A percentile compares a stretch with the other conserved stretches of the same genome.
These are phyloP conservation scores for Oncorhynchus masou DNA, from an alignment of 2,113 vertebrate species.

Conservation along the genomic window DNA sequence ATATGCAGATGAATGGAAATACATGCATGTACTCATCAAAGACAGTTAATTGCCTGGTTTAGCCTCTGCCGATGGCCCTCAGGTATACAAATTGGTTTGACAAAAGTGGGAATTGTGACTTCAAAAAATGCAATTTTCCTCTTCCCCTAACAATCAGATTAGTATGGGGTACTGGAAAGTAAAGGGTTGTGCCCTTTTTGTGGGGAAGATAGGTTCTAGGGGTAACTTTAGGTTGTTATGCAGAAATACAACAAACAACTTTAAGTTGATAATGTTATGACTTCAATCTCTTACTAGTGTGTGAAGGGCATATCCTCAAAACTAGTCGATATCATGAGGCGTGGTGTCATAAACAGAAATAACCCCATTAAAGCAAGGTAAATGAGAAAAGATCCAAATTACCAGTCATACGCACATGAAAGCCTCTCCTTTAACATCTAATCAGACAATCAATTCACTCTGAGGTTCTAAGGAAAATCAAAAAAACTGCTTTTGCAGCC, in stretches of 20 bases:
- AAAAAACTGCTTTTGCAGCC: neutral
- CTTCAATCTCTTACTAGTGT: neutral
- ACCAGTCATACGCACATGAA: neutral
- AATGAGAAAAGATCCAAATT: neutral
- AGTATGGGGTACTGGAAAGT: neutral
- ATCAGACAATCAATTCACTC: neutral
- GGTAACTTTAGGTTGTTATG: neutral
- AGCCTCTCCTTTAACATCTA: neutral
- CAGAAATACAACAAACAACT: neutral
- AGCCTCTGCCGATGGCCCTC: conserved; percentile 36
- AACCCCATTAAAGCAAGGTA: neutral
- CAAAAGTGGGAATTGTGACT: neutral
- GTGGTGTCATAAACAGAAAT: neutral
- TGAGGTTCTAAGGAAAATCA: neutral
- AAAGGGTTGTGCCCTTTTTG: neutral
- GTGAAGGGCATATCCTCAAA: neutral
- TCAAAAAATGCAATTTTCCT: no score
- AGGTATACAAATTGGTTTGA: conserved; percentile 27
- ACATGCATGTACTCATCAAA: conserved; percentile 64
- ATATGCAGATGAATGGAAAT: conserved; percentile 71
- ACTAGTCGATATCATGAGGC: neutral
- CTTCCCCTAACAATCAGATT: no score
- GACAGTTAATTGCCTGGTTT: conserved; percentile 32
- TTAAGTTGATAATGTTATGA: neutral
- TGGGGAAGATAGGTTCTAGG: no score